Evolutionary conservation across 1,140 invertebrate genomes (phyloP).

Genomic region (Ceratosolen solmsi): DNA sequence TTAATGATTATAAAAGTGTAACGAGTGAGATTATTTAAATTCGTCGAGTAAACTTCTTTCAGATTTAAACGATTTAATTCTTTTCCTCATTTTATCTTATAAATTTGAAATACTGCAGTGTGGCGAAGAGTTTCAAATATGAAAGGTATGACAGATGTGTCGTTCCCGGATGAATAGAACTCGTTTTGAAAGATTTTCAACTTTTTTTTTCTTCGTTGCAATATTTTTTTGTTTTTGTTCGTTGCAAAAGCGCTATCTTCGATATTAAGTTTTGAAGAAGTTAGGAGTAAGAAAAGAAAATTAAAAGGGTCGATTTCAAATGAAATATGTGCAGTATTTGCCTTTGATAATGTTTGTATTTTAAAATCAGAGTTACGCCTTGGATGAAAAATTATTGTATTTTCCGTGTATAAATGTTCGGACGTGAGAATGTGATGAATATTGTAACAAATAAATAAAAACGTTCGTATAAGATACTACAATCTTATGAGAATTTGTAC

Average conservation of each 20-base stretch:
- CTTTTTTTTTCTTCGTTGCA: slow-evolving; percentile 6
- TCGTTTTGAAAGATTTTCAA: slow-evolving; percentile 17
- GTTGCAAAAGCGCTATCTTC: slow-evolving; percentile 10
- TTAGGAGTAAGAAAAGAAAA: not conserved
- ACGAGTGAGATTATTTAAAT: no score
- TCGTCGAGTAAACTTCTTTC: no score
- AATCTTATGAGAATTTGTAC: no score
- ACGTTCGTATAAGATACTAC: no score
- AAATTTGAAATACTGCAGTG: not conserved
- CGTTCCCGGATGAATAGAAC: slow-evolving; percentile 21
- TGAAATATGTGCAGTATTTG: slow-evolving; percentile 8
- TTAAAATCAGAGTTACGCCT: not conserved
- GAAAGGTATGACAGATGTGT: slow-evolving; percentile 28
- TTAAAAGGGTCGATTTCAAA: not conserved
- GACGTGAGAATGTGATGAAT: not conserved
- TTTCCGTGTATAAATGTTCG: not conserved
- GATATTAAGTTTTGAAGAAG: slow-evolving; percentile 13
- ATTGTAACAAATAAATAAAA: not conserved
- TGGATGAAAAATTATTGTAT: not conserved
- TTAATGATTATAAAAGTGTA: no score
- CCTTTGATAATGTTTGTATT: not conserved
- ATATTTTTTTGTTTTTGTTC: not conserved
- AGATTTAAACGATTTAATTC: not conserved
- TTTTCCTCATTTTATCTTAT: not conserved
- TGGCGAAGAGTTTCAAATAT: not conserved